phyloP scores from a whole-genome alignment of 2,888 invertebrate species.

The Pyrgus malvae region DNA sequence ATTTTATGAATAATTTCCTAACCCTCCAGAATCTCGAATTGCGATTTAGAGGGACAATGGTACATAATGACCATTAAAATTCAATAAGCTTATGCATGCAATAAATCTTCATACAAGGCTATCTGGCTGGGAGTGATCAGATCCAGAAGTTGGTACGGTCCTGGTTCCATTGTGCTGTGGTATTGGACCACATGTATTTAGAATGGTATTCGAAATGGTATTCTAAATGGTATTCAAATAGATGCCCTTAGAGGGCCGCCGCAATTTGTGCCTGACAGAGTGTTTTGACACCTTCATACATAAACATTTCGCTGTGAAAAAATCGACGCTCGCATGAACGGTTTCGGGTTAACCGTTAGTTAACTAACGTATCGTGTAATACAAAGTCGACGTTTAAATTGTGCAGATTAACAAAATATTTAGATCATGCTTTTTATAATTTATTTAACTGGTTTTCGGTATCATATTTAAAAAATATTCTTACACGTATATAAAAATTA shows the following conservation, averaged over 20 bases:
- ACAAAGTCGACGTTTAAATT: too few species aligned
- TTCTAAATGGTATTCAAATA: constrained; percentile 63
- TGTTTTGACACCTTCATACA: constrained; percentile 78
- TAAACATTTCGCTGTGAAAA: constrained; percentile 62
- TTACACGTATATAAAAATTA: too few species aligned
- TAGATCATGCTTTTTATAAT: too few species aligned
- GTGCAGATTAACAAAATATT: too few species aligned
- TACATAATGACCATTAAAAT: constrained; percentile 71
- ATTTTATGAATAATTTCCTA: constrained; percentile 31
- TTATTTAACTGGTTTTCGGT: too few species aligned
- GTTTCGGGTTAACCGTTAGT: constrained; percentile 11
- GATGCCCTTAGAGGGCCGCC: constrained; percentile 64
- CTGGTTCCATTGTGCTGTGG: constrained; percentile 49
- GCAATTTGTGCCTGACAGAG: constrained; percentile 70
- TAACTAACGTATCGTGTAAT: too few species aligned
- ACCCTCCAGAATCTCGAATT: constrained; percentile 34
- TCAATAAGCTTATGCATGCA: constrained; percentile 66
- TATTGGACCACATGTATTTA: constrained; percentile 44
- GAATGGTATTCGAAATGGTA: constrained; percentile 61
- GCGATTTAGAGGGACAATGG: constrained; percentile 54
- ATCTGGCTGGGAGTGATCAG: constrained; percentile 72
- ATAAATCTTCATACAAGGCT: constrained; percentile 80
- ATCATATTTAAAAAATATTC: too few species aligned
- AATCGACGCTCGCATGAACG: constrained; percentile 38
- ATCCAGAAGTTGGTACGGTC: constrained; percentile 58